These are phyloP conservation scores for Gobionotothen gibberifrons DNA, from an alignment of 2,797 vertebrate genomes.

Conservation along the genomic window DNA sequence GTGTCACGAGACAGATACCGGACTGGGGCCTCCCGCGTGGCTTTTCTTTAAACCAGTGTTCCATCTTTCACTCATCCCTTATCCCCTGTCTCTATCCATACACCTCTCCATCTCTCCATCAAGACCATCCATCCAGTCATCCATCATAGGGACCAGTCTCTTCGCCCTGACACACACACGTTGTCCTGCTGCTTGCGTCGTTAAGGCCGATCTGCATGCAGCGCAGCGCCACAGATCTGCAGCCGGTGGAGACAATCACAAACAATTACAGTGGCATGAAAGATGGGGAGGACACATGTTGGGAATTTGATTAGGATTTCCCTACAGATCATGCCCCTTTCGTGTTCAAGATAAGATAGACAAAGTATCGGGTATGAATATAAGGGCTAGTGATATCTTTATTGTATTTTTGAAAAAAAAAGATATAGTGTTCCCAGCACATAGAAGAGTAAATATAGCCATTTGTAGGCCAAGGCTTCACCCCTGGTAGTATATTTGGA, in stretches of 20 bases:
- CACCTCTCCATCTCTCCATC: constrained; percentile 55
- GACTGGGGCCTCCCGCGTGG: constrained; percentile 69
- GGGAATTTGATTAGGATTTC: constrained; percentile 34
- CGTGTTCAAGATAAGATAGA: constrained; percentile 28
- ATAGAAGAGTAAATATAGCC: too few species aligned
- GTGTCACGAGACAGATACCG: constrained; percentile 60
- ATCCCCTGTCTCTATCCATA: constrained; percentile 49
- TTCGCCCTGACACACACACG: constrained; percentile 10
- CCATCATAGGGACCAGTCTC: constrained; percentile 43
- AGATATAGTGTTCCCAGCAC: too few species aligned
- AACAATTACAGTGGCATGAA: constrained; percentile 25
- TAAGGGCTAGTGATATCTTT: neutral
- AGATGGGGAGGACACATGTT: constrained; percentile 14
- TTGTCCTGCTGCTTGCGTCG: constrained; percentile 15
- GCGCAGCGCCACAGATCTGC: constrained; percentile 18
- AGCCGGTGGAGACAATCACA: constrained; percentile 14
- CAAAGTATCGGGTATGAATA: constrained; percentile 11
- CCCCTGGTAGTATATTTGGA: neutral
- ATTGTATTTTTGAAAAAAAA: too few species aligned
- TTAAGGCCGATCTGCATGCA: constrained; percentile 60
- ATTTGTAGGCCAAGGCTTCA: neutral
- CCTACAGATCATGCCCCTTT: constrained; percentile 27
- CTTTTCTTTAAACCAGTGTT: constrained; percentile 65
- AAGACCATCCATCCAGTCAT: constrained; percentile 35
- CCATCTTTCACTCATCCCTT: constrained; percentile 61